Percentiles rank a stretch among this genome's conserved stretches.
These are phyloP conservation scores for Parelbella ahira DNA, from an alignment of 2,888 invertebrate species.

Conservation along the genomic window DNA sequence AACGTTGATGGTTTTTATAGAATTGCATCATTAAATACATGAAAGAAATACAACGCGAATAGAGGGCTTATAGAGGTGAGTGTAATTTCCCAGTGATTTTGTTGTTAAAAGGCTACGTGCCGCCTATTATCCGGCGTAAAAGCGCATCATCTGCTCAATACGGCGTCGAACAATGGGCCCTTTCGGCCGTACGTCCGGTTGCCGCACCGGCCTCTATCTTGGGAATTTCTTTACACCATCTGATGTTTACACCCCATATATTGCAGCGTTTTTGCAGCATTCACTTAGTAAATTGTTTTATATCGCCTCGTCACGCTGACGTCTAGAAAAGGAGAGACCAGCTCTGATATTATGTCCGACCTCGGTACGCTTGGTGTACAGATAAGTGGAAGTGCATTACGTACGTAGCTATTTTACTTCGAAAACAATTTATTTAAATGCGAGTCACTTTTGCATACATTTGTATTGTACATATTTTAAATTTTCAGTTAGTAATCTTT, in stretches of 20 bases:
- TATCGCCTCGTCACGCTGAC: slow-evolving; percentile 4
- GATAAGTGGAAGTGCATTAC: no score
- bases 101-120: slow-evolving; percentile 24
- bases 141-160: slow-evolving; percentile 72
- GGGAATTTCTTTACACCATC: slow-evolving; percentile 39
- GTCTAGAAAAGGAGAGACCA: no score
- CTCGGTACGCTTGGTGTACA: no score
- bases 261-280: slow-evolving; percentile 19
- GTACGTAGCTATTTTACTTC: no score
- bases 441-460: no score
- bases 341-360: no score
- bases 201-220: slow-evolving; percentile 62
- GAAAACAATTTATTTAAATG: no score
- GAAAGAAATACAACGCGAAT: slow-evolving; percentile 7
- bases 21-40: slow-evolving; percentile 1
- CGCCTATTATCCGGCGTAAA: slow-evolving; percentile 53
- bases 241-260: slow-evolving; percentile 7
- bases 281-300: slow-evolving; percentile 6
- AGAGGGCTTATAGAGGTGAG: slow-evolving; percentile 9
- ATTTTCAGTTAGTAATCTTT: no score
- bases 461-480: no score
- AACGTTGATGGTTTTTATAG: background rate
- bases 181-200: slow-evolving; percentile 64
- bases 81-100: slow-evolving; percentile 20
- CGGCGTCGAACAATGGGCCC: slow-evolving; percentile 63